Base-by-base conservation (phyloP, 2,113 vertebrate species). In the Ariopsis seemanni region DNA sequence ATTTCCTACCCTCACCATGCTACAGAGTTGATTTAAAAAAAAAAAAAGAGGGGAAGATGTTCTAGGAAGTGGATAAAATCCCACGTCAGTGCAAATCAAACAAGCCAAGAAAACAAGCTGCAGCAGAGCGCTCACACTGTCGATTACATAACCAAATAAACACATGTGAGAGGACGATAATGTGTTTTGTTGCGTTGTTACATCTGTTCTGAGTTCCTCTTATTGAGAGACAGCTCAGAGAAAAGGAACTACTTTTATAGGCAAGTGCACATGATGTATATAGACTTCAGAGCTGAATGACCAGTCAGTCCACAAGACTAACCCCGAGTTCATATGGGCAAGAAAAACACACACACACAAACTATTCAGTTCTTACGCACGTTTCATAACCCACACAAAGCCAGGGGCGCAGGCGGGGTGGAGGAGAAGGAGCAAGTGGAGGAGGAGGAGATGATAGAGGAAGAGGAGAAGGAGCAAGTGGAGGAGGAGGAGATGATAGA, bases 1-100 rank as follows among this genome's bases (percentile, higher is more conserved):
- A 95, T 96, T 96, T 94, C 91, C 91, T 89, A 92, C 91, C 89
- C 86, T 90, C 75, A 79, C 91, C 88, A 92, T 92, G 90, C 86
- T 79, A 86, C 62, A 85, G 93, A 86, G 89, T 57, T 90, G 87
- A 93, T 93, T 92, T 88, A 90, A 92, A 93, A 92, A 93, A 92
- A 30, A 90, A 91, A 93, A 91, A 87, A 82, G 92, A 85, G 85
- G 25, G 86, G 5, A 14, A 72, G 89, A 88, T 90, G 89, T 92
- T 42, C 63, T 34, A 42, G 75, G 52, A 57, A 84, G 67, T 67
- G 63, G 71, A 86, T 86, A 34, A 84, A 80, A 77, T 85, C 91
- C 79, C 58, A 84, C 75, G 57, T 60, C 75, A 52, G 57, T 8
- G 27, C 75, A 78, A 78, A 65, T 79, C 79, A 50, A 85, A 86